These are phyloP conservation scores for Bombyx mandarina DNA, from an alignment of 1,140 invertebrate genomes.

Conservation along the genomic window DNA sequence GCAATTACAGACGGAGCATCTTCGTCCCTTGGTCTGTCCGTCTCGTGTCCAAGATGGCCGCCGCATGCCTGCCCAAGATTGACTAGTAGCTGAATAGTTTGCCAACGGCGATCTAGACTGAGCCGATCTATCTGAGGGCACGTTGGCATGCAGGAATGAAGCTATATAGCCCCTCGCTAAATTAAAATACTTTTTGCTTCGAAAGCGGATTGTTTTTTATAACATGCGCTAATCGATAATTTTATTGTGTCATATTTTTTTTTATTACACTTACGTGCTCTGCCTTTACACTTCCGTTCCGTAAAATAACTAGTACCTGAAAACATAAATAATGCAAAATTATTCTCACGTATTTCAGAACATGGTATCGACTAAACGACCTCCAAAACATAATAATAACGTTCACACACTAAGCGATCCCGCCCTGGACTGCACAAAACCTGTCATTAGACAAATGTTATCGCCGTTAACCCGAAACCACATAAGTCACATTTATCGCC, in stretches of 20 bases:
- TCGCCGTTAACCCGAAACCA: constrained; percentile 49
- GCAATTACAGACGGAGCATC: constrained; percentile 55
- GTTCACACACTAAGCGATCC: constrained; percentile 56
- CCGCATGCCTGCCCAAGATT: constrained; percentile 60
- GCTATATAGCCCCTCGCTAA: constrained; percentile 41
- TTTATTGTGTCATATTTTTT: too few relatives aligned
- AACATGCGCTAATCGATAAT: too few relatives aligned
- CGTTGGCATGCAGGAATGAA: constrained; percentile 43
- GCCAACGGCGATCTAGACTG: constrained; percentile 52
- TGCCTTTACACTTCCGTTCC: too few relatives aligned
- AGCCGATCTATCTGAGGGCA: constrained; percentile 42
- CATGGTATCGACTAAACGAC: too few relatives aligned
- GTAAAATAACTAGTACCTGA: too few relatives aligned
- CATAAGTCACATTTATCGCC: constrained; percentile 68
- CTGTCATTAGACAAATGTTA: constrained; percentile 57
- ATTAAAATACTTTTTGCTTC: constrained; percentile 62
- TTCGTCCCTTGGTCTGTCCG: constrained; percentile 41
- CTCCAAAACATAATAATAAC: constrained; percentile 46
- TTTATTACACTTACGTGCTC: too few relatives aligned
- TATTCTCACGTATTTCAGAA: too few relatives aligned
- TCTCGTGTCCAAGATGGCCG: constrained; percentile 44
- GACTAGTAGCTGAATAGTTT: constrained; percentile 61
- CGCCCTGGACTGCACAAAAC: constrained; percentile 53
- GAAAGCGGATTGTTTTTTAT: constrained; percentile 31
- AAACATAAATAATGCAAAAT: too few relatives aligned